Conservation (phyloP, 2,797 vertebrate species). For the Diceros bicornis region DNA sequence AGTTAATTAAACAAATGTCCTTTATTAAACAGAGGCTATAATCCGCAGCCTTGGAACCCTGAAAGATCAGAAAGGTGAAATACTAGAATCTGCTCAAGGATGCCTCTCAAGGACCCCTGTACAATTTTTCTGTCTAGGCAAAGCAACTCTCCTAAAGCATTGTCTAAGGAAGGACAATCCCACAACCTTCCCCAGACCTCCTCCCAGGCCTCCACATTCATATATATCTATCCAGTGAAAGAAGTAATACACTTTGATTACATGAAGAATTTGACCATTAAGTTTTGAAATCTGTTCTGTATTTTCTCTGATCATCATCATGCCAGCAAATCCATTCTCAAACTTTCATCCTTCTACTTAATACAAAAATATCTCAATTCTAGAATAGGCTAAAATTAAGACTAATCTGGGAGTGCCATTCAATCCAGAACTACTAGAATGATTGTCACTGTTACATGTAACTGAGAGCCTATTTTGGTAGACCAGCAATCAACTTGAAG, state of each 20-base stretch:
- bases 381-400: conserved; percentile 59
- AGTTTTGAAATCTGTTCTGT: neutral
- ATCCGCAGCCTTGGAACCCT: neutral
- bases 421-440: neutral
- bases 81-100: neutral
- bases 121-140: neutral
- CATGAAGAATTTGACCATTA: neutral
- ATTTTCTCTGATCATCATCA: conserved; percentile 25
- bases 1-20: neutral
- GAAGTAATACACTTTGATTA: neutral
- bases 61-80: neutral
- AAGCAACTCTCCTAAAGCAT: neutral
- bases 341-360: neutral
- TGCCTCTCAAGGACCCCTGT: neutral
- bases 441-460: conserved; percentile 25
- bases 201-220: neutral
- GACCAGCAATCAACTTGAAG: conserved; percentile 26
- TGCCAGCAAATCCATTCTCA: conserved; percentile 58
- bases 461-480: conserved; percentile 38
- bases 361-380: neutral
- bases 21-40: neutral
- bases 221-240: neutral
- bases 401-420: neutral
- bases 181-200: neutral
- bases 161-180: neutral